These are phyloP conservation scores for Papilio aristodemus DNA, from an alignment of 1,140 invertebrate species.

Conservation along the genomic window DNA sequence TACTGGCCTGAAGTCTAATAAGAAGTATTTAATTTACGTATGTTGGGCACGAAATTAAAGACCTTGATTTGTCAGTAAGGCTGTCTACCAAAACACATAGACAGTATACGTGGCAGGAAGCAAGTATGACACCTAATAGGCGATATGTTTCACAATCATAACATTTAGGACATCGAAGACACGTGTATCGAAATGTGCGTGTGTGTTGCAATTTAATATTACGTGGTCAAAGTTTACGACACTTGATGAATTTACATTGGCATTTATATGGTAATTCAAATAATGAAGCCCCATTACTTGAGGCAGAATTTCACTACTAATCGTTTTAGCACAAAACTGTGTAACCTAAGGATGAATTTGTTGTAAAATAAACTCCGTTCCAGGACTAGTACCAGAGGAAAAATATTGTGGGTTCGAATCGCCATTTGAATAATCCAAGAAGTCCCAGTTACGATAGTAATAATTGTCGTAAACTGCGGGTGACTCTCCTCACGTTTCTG, in stretches of 20 bases:
- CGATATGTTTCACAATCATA: slow-evolving; percentile 39
- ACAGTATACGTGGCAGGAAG: slow-evolving; percentile 29
- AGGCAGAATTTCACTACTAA: slow-evolving; percentile 5
- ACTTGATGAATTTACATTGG: slow-evolving; percentile 25
- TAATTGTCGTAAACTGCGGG: too few species aligned
- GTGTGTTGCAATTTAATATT: slow-evolving; percentile 36
- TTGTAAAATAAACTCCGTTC: too few species aligned
- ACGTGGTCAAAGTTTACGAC: slow-evolving; percentile 33
- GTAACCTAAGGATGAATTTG: not conserved
- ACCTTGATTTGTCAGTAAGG: not conserved
- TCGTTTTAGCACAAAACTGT: not conserved
- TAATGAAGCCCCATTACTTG: slow-evolving; percentile 9
- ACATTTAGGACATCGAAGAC: slow-evolving; percentile 35
- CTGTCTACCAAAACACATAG: not conserved
- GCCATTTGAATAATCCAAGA: too few species aligned
- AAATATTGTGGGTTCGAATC: too few species aligned
- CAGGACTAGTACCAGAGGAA: too few species aligned
- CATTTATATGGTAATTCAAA: slow-evolving; percentile 35
- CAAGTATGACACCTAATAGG: slow-evolving; percentile 27
- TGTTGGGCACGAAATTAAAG: not conserved
- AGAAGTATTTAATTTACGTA: not conserved
- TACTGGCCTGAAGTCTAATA: too few species aligned
- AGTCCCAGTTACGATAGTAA: too few species aligned
- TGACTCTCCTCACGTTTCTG: too few species aligned
- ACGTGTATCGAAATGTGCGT: slow-evolving; percentile 25